Evolutionary conservation across 2,888 invertebrate genomes (phyloP), one percentile per base, ranked within the genome.

Genomic region (Pteria penguin): DNA sequence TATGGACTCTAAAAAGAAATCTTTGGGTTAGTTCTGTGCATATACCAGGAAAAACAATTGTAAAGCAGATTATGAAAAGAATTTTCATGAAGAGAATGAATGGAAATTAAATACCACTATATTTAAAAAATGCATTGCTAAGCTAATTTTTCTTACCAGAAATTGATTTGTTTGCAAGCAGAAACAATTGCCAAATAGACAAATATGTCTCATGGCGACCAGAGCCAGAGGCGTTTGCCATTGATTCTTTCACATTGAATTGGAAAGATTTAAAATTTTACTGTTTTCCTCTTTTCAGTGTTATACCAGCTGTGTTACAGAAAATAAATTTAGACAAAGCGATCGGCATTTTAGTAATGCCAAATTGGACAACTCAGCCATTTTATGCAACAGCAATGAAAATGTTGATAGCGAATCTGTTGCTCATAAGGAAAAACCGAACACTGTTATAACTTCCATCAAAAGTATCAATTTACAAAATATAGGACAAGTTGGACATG

Each of bases 131-230:
- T 54, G 29, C 5, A 27, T 54, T n/a, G 29, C 24, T 29, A 29
- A 14, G 29, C 45, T 67, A 29, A 27, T 22, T 18, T 67, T 67
- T 55, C 5, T 11, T n/a, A n/a, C 67, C 67, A 67, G 67, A 54
- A n/a, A 26, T 8, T 26, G 65, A 65, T 52, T 67, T 67, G 29
- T 67, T 67, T 31, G 67, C 67, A 18, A 27, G 45, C 2, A 2
- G 65, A 5, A n/a, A 22, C 11, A 65, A 65, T 45, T 22, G 24
- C 24, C 65, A 65, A 31, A 4, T 67, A n/a, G 29, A 26, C 27
- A 67, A 67, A 67, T 67, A 54, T 67, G 67, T 67, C 29, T 67
- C 67, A 26, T 67, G 54, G 67, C 24, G 55, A 4, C 67, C 67
- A 54, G 67, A 67, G 26, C 67, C 67, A 5, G 67, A 67, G 55